Conservation (phyloP, 1,140 invertebrate species). For the Bemisia tabaci region DNA sequence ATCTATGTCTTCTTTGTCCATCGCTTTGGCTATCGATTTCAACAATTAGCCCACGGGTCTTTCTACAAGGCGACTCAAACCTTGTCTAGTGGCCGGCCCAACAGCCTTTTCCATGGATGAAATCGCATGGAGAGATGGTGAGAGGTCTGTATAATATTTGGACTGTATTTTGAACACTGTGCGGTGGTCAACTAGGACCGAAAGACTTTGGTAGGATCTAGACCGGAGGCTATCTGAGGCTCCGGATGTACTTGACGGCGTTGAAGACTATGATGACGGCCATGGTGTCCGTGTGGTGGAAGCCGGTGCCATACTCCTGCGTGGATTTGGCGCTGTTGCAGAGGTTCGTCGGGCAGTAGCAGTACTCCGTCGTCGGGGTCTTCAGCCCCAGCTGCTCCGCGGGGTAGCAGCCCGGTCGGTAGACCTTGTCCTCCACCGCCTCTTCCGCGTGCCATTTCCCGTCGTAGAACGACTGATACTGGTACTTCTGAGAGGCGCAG, state of each 20-base stretch:
- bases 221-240: slow-evolving; percentile 32
- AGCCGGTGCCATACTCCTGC: slow-evolving; percentile 25
- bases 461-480: slow-evolving; percentile 39
- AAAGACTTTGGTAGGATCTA: too few species aligned
- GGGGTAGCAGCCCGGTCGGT: slow-evolving; percentile 47
- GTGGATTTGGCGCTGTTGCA: slow-evolving; percentile 42
- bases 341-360: slow-evolving; percentile 48
- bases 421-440: slow-evolving; percentile 43
- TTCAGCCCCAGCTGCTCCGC: slow-evolving; percentile 42
- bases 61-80: too few species aligned
- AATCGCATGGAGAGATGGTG: too few species aligned
- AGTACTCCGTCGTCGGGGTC: slow-evolving; percentile 37
- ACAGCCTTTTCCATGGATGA: too few species aligned
- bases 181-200: too few species aligned
- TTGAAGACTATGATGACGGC: slow-evolving; percentile 40
- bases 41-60: too few species aligned
- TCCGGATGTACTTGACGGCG: slow-evolving; percentile 39
- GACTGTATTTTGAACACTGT: too few species aligned
- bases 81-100: too few species aligned
- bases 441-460: slow-evolving; percentile 43
- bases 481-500: slow-evolving; percentile 51
- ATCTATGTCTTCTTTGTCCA: too few species aligned
- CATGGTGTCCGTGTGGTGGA: slow-evolving; percentile 37
- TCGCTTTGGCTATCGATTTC: too few species aligned
- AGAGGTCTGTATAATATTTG: too few species aligned